Conservation (phyloP, 2,797 vertebrate genomes). For the Xiphophorus birchmanni region DNA sequence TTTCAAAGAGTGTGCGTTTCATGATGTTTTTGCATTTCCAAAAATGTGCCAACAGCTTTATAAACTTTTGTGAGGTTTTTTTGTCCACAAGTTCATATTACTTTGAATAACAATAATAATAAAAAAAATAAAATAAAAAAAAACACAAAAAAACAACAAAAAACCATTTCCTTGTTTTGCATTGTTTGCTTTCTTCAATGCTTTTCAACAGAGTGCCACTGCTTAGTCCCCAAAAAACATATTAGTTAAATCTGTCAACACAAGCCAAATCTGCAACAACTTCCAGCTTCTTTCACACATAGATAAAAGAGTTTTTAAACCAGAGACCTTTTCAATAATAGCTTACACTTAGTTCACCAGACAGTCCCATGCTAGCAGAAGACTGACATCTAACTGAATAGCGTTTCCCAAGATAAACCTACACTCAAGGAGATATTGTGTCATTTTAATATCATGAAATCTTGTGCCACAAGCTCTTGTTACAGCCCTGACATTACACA, state of each 20-base stretch:
- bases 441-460: background rate
- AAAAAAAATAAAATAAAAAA: background rate
- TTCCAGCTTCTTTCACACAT: background rate
- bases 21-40: conserved; percentile 69
- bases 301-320: background rate
- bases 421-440: background rate
- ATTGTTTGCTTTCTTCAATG: conserved; percentile 27
- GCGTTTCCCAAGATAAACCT: background rate
- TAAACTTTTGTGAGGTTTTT: conserved; percentile 48
- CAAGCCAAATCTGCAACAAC: background rate
- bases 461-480: background rate
- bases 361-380: background rate
- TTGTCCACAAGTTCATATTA: conserved; percentile 52
- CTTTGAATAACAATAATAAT: conserved; percentile 45
- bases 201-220: background rate
- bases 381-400: background rate
- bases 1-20: conserved; percentile 63
- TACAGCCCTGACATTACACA: background rate
- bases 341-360: background rate
- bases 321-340: background rate
- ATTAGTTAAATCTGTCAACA: background rate
- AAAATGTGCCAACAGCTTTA: conserved; percentile 68
- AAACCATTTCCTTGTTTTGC: conserved; percentile 23
- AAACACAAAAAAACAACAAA: background rate
- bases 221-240: background rate